Percentiles rank a stretch among this genome's conserved stretches.
Evolutionary conservation across 2,113 vertebrate species (phyloP).

Genomic region (Saguinus imperator): DNA sequence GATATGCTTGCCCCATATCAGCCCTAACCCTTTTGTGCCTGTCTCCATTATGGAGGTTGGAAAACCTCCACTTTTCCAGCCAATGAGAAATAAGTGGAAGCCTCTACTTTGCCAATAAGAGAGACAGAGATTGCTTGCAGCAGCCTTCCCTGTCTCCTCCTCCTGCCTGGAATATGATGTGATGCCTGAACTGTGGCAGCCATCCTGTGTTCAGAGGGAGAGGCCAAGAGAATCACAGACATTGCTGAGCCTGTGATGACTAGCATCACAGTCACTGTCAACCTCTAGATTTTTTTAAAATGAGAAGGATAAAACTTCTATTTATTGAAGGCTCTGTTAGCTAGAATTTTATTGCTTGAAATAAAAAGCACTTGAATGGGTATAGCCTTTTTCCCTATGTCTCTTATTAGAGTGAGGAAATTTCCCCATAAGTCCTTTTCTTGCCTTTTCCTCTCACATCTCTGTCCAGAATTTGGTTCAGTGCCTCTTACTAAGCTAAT

Average conservation of each 20-base stretch:
- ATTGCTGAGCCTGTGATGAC: background rate
- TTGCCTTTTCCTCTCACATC: background rate
- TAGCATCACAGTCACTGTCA: background rate
- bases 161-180: background rate
- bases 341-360: conserved; percentile 7
- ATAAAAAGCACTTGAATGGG: background rate
- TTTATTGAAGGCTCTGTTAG: background rate
- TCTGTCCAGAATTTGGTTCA: background rate
- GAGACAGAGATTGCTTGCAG: background rate
- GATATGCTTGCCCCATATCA: background rate
- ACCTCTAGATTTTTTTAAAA: background rate
- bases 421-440: background rate
- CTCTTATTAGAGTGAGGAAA: background rate
- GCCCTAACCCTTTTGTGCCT: background rate
- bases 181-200: background rate
- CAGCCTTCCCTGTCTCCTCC: background rate
- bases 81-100: background rate
- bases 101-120: background rate
- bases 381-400: background rate
- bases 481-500: background rate
- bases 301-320: background rate
- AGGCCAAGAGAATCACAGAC: background rate
- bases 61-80: background rate
- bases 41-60: background rate
- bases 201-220: background rate